phyloP scores from a whole-genome alignment of 2,888 invertebrate genomes.

The Odontocerum albicorne region DNA sequence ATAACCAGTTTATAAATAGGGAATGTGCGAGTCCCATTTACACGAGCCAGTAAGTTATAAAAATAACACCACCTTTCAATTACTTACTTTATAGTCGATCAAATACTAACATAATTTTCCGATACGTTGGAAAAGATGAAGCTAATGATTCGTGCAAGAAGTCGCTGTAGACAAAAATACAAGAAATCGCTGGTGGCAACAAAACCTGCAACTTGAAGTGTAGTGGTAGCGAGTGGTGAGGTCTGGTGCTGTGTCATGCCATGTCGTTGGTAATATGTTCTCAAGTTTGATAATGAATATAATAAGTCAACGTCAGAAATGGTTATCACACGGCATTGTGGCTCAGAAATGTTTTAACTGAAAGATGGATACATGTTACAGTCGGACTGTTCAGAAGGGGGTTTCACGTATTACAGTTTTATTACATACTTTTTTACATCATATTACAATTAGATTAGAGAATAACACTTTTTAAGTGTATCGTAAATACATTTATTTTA shows the following conservation, averaged over 20 bases:
- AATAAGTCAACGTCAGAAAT: conserved; percentile 35
- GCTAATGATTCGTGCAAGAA: conserved; percentile 31
- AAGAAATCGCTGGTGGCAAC: background rate
- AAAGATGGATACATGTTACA: conserved; percentile 24
- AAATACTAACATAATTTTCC: conserved; percentile 6
- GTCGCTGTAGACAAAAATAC: no score
- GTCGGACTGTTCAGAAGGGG: background rate
- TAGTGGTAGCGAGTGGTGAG: background rate
- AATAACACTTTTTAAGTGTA: no score
- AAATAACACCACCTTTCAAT: no score
- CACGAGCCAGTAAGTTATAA: no score
- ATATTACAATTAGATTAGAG: no score
- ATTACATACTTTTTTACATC: no score
- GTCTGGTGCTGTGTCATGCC: conserved; percentile 10
- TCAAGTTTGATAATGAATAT: conserved; percentile 36
- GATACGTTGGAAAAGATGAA: conserved; percentile 12
- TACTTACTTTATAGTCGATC: no score
- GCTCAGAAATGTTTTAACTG: conserved; percentile 26
- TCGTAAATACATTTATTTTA: no score
- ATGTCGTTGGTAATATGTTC: conserved; percentile 36
- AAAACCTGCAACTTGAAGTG: background rate
- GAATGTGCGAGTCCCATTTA: no score
- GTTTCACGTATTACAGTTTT: no score
- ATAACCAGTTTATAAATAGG: no score
- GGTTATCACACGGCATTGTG: conserved; percentile 34